Evolutionary conservation across 2,797 vertebrate species (phyloP), one percentile per base, ranked within the genome.

Genomic region (Schizopygopsis pylzovi): DNA sequence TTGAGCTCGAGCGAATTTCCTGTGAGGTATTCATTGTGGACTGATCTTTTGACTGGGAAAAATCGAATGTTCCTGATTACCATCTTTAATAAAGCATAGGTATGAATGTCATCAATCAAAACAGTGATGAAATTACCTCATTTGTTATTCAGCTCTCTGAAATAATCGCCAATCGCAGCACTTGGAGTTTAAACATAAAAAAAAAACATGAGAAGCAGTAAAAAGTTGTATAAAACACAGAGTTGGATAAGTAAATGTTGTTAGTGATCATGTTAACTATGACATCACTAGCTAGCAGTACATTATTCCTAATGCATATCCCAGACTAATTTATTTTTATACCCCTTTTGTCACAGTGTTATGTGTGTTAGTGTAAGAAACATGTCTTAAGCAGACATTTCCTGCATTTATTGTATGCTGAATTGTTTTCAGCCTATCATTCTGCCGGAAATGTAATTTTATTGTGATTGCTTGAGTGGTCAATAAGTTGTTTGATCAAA

Each of bases 71-170:
- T 63, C 28, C 43, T 49, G 71, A 83, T 75, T 75, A 63, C 20
- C 56, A 83, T 83, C 71, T 83, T 75, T 83, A 83, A 83, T 83
- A 75, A 83, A 75, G 18, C 54, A 39, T 9, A n/a, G 6, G 25
- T n/a, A 49, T 63, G 54, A 73, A 54, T 37, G 70, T 61, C 81
- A 73, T 43, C 49, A 73, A 70, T 82, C 54, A 73, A 82, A 61
- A 47, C 81, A 33, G 13, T 28, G 68, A 61, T 33, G 10, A 73
- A 61, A 73, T 82, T 9, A 61, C 7, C 54, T 63, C 0, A 59
- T 78, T 41, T 43, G 56, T 28, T 61, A 61, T 79, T 61, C 39
- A 79, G 22, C 39, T 56, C 45, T 52, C 25, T 56, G 18, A 52
- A 77, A 56, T n/a, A 56, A 59, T 45, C 28, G 39, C 59, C 22